Base-by-base conservation (phyloP, 2,797 vertebrate species). In the Phrynocephalus forsythii region DNA sequence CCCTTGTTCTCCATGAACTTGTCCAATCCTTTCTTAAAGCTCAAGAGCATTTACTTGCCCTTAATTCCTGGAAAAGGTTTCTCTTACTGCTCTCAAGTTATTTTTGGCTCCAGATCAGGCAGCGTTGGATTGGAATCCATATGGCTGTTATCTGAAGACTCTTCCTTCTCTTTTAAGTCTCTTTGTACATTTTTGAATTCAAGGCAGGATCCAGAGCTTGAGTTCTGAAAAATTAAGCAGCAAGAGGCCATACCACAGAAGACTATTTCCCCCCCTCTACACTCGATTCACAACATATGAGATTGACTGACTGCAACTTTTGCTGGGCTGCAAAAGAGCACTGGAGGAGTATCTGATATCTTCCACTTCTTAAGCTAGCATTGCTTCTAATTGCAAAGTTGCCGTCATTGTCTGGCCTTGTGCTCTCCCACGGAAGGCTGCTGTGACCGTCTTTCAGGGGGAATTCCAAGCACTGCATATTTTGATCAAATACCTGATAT, bases 61-160 rank as follows among this genome's bases (percentile, higher is more conserved):
- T 1, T 26, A 13, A 50, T 56, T 73, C 76, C 33, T 24, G 20
- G 1, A 11, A 60, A 20, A 22, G 6, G 52, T 93, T 89, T 0
- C 10, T 82, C 73, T 84, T 68, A 26, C n/a, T 73, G 72, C 50
- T 80, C 2, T 72, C 68, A 89, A 90, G 75, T 84, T 2, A 67
- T 68, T 90, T 90, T 86, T 79, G 67, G 16, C 66, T 78, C 85
- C 68, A 77, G 88, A 88, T 73, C 44, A 83, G 9, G 1, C 0
- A 0, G 1, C 68, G 76, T 13, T 79, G 9, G 73, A 30, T 88
- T 76, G 30, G 78, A 82, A 87, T 88, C 90, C 82, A 28, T 63
- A 38, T 60, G n/a, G 5, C 66, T 30, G 38, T 48, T 63, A 76
- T 63, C 38, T 67, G 69, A 2, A 79, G 15, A 2, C 33, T 1